Evolutionary conservation across 2,113 vertebrate genomes (phyloP), one percentile per base, ranked within the genome.

Genomic region (Sciurus niger): DNA sequence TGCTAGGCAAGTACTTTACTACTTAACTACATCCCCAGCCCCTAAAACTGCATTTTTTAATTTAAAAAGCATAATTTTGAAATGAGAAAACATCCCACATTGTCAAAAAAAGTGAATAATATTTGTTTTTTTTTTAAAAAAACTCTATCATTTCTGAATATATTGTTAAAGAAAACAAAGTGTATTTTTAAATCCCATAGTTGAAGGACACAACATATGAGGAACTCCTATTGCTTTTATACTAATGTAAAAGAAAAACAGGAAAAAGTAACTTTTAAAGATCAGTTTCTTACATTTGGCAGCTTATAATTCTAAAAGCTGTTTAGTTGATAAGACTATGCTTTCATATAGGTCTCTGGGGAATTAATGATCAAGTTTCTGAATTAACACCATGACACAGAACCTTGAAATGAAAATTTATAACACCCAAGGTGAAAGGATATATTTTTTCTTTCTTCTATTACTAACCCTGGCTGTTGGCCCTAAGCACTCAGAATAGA

Each of bases 331-430:
- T 51, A 88, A 95, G 12, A 63, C 16, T 48, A 24, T 9, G 40
- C 9, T 94, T 84, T 95, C 70, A 78, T 72, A 67, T 14, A 3
- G 40, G 18, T 10, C 40, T 83, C 84, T 58, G 76, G 58, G 58
- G 77, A 94, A 77, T 72, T 88, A 89, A 94, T n/a, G 20, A 89
- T 34, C 53, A 73, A 77, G 67, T 24, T 95, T 94, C 82, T 89
- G 58, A 73, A 92, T 46, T 86, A 85, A 89, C 70, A 78, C 43
- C 43, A 94, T 85, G 73, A 73, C 3, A 78, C 46, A 60, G 43
- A 30, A 79, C 67, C 55, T 32, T 58, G 79, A 93, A 84, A 79
- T 80, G 78, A 63, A 84, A 95, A 65, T 65, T 90, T 70, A 46
- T 48, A 88, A 87, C 17, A 58, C 22, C 80, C 76, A 87, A 60